Evolutionary conservation across 2,113 vertebrate genomes (phyloP).

Genomic region (Anser cygnoides): DNA sequence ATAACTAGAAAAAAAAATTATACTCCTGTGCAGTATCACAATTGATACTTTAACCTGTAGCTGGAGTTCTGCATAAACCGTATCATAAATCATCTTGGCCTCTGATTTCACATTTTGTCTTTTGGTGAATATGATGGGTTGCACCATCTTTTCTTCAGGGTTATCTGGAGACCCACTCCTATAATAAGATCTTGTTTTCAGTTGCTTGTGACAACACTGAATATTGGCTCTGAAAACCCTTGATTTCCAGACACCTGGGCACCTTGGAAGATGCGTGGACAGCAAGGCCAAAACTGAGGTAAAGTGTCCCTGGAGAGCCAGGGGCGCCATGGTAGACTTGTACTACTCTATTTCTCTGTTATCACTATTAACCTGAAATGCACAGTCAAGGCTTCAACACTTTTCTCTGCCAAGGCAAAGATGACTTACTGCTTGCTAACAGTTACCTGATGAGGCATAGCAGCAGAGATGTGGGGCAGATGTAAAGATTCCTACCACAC

Average conservation of each 20-base stretch:
- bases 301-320: accelerated
- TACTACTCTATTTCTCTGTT: neutral
- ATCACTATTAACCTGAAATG: neutral
- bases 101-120: neutral
- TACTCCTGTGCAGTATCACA: neutral
- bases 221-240: accelerated
- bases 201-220: accelerated
- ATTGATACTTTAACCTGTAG: neutral
- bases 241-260: neutral
- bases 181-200: neutral
- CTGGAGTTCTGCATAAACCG: neutral
- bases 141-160: neutral
- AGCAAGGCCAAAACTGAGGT: neutral
- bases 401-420: neutral
- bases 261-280: neutral
- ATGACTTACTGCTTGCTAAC: neutral
- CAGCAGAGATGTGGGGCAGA: neutral
- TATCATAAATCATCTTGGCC: neutral
- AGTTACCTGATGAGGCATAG: neutral
- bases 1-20: neutral
- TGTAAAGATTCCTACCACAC: neutral
- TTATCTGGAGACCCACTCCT: neutral
- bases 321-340: accelerated
- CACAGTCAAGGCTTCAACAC: neutral
- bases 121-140: neutral